Percentiles rank a stretch among this genome's conserved stretches.
These are phyloP conservation scores for Hylia prasina DNA, from an alignment of 2,113 vertebrate genomes.

Conservation along the genomic window DNA sequence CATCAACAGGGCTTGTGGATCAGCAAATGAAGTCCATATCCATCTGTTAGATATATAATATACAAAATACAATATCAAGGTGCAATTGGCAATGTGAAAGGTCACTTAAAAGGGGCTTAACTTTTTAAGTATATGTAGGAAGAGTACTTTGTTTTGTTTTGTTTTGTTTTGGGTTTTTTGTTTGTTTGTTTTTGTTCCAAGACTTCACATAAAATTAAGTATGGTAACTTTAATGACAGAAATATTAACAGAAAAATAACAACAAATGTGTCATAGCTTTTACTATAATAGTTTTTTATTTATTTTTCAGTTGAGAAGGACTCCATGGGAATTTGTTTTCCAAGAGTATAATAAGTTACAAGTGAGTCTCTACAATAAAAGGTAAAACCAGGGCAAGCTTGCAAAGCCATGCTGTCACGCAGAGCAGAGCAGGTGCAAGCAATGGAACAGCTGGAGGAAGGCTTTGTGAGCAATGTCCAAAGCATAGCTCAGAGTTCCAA, in stretches of 20 bases:
- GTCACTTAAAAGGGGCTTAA: conserved; percentile 9
- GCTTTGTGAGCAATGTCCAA: not conserved
- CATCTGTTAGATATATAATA: not conserved
- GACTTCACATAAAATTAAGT: not conserved
- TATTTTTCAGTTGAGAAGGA: not conserved
- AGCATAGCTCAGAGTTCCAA: not conserved
- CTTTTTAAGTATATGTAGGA: not conserved
- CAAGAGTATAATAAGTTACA: not conserved
- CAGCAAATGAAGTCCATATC: not conserved
- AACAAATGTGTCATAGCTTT: not conserved
- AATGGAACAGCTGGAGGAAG: not conserved
- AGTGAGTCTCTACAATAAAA: fast-evolving
- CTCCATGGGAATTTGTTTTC: not conserved
- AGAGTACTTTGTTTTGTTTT: not conserved
- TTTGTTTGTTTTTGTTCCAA: not conserved
- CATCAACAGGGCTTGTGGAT: not conserved
- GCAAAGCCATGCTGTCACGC: fast-evolving
- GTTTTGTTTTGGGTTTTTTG: not conserved
- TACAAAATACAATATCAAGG: conserved; percentile 14
- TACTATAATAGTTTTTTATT: not conserved
- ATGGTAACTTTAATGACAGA: not conserved
- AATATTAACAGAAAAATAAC: not conserved
- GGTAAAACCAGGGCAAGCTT: not conserved
- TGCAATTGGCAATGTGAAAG: conserved; percentile 43
- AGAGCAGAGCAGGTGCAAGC: not conserved